phyloP scores from a whole-genome alignment of 2,113 vertebrate species.

The Mesembrinibis cayennensis region DNA sequence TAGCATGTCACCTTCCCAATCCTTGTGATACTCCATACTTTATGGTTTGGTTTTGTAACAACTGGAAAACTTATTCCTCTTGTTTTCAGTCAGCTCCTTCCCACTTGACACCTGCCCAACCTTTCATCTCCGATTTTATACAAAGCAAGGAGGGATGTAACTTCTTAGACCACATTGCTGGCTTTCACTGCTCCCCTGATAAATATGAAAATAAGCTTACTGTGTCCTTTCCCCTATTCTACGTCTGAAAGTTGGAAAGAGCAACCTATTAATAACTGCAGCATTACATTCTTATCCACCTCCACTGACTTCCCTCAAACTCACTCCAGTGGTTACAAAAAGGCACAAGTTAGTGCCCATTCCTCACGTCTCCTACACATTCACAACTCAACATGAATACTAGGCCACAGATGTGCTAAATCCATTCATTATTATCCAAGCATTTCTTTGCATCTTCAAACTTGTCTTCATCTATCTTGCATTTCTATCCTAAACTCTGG shows the following conservation, averaged over 20 bases:
- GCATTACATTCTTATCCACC: background rate
- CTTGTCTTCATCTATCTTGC: background rate
- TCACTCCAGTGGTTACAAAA: background rate
- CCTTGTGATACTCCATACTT: background rate
- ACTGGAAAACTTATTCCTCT: background rate
- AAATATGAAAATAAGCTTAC: background rate
- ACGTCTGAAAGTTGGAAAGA: background rate
- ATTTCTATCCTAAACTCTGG: background rate
- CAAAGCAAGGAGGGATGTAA: background rate
- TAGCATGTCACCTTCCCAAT: background rate
- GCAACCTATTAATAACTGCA: background rate
- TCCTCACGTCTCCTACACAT: background rate
- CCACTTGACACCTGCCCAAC: background rate
- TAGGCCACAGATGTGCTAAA: background rate
- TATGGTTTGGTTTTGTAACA: background rate
- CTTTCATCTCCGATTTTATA: background rate
- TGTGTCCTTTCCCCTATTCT: background rate
- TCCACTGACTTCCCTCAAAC: background rate
- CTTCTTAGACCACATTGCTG: background rate
- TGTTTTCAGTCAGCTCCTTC: background rate
- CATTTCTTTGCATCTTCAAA: background rate
- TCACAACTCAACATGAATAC: background rate
- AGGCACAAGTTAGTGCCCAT: background rate
- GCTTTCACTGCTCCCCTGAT: background rate
- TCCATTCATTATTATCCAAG: background rate